Evolutionary conservation across 1,140 invertebrate genomes (phyloP).

Genomic region (Harlomillsia oculata): DNA sequence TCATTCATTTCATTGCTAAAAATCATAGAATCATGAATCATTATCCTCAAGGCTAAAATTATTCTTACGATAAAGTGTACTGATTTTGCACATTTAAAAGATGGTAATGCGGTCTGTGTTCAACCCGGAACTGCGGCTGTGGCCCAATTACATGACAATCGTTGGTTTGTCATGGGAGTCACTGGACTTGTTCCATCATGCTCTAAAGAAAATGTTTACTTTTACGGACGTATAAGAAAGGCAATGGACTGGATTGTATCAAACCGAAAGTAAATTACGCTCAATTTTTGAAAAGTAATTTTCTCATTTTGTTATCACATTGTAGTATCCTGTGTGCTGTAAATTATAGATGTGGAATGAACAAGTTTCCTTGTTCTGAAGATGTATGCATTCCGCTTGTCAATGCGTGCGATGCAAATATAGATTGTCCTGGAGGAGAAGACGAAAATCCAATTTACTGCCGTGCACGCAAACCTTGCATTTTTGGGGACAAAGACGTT

Average conservation of each 20-base stretch:
- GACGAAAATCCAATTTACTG: constrained; percentile 21
- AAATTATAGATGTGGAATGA: no score
- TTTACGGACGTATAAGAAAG: constrained; percentile 2
- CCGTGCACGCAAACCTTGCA: constrained; percentile 10
- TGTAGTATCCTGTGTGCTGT: no score
- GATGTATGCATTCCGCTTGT: neutral
- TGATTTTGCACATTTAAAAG: no score
- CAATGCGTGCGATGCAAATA: constrained; percentile 10
- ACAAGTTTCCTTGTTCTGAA: constrained; percentile 8
- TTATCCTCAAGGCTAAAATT: no score
- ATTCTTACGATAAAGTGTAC: no score
- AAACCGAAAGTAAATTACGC: constrained; percentile 5
- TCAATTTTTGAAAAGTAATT: no score
- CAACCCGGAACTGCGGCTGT: neutral
- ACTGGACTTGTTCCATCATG: constrained; percentile 3
- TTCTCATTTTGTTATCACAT: no score
- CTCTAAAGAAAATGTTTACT: neutral
- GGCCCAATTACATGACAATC: neutral
- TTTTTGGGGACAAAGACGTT: neutral
- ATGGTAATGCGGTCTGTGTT: neutral
- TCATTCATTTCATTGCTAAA: no score
- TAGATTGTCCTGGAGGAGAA: neutral
- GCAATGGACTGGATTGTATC: constrained; percentile 9
- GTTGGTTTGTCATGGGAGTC: constrained; percentile 9
- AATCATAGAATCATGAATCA: no score